These are phyloP conservation scores for Sapajus apella DNA, from an alignment of 2,113 vertebrate genomes.

Conservation along the genomic window DNA sequence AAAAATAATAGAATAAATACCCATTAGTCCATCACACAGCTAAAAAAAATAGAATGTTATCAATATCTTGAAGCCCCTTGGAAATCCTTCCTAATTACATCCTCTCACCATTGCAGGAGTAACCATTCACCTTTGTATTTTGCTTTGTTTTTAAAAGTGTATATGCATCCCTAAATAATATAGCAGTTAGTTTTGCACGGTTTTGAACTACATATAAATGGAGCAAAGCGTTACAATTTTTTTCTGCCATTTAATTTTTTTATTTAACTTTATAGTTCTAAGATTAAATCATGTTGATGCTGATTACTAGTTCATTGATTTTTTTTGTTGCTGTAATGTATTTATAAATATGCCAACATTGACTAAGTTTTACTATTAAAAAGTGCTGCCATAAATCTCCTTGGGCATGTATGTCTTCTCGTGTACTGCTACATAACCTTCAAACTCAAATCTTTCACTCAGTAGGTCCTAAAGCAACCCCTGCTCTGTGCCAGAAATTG, in stretches of 20 bases:
- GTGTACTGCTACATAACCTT: not conserved
- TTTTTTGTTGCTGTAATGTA: not conserved
- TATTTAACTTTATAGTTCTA: not conserved
- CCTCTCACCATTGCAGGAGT: not conserved
- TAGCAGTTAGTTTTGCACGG: not conserved
- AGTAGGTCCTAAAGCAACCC: not conserved
- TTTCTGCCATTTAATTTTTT: not conserved
- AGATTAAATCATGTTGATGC: not conserved
- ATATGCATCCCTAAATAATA: not conserved
- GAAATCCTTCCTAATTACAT: not conserved
- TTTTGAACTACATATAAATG: not conserved
- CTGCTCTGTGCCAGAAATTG: not conserved
- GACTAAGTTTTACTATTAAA: not conserved
- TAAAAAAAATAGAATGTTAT: not conserved
- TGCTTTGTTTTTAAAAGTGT: not conserved
- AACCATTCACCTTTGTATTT: not conserved
- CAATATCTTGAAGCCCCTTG: not conserved
- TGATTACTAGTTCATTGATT: not conserved
- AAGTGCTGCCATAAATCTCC: not conserved
- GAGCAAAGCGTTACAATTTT: not conserved
- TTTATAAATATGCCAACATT: not conserved
- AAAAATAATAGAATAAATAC: not conserved
- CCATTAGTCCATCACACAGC: not conserved
- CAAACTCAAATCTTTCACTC: not conserved
- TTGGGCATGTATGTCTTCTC: not conserved